Percentiles rank a stretch among this genome's conserved stretches.
phyloP scores from a whole-genome alignment of 2,797 vertebrate genomes.

The Otolemur crassicaudatus region DNA sequence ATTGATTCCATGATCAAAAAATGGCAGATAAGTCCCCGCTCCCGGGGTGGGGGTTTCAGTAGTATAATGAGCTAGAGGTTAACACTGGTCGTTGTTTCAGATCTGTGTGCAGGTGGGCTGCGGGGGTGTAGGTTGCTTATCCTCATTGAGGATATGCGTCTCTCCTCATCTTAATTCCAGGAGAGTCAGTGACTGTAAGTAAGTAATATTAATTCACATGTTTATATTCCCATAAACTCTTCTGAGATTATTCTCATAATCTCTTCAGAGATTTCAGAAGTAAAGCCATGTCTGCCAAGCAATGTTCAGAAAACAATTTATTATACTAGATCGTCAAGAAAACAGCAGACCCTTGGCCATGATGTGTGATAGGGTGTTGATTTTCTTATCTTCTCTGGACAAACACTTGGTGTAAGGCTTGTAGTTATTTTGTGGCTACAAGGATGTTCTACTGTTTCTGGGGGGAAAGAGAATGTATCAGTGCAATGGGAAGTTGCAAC shows the following conservation, averaged over 20 bases:
- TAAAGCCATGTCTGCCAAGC: constrained; percentile 2
- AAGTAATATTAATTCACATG: too few relatives aligned
- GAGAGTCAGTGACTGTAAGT: too few relatives aligned
- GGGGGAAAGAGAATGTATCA: not conserved
- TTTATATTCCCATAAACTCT: too few relatives aligned
- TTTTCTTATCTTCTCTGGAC: not conserved
- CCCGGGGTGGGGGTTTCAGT: not conserved
- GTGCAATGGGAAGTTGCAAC: not conserved
- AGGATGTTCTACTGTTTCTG: not conserved
- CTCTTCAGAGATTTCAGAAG: not conserved
- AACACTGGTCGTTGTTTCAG: not conserved
- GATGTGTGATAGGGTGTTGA: not conserved
- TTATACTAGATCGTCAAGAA: not conserved
- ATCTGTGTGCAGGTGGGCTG: too few relatives aligned
- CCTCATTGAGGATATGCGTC: too few relatives aligned
- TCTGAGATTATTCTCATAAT: too few relatives aligned
- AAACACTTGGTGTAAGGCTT: not conserved
- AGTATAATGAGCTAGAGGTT: not conserved
- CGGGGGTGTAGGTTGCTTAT: not conserved
- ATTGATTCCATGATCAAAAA: not conserved
- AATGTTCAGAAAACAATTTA: constrained; percentile 20
- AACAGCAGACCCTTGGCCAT: not conserved
- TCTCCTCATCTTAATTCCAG: too few relatives aligned
- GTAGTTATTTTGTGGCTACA: not conserved
- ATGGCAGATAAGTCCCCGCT: not conserved